Base-by-base conservation (phyloP, 1,140 invertebrate genomes). In the Pogonomyrmex barbatus region DNA sequence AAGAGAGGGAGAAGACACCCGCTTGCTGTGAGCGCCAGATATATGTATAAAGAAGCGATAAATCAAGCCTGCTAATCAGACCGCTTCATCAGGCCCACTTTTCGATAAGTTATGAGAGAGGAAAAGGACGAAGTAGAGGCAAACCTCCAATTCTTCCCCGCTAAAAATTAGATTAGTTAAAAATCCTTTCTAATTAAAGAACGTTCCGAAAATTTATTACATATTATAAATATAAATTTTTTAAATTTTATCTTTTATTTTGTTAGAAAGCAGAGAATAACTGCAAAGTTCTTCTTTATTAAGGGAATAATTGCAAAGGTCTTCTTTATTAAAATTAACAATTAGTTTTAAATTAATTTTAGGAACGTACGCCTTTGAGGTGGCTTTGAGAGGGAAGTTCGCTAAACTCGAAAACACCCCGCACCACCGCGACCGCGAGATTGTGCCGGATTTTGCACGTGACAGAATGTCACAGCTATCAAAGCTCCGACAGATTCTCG, bases 21-120 rank as follows among this genome's bases (percentile, higher is more conserved):
- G 67, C 24, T 24, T 60, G 82, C 82, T 63, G 62, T n/a, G 77
- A 71, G 77, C 65, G 45, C 17, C 33, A 84, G 47, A 85, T 84
- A 75, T 77, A 87, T 63, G 68, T 79, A 87, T 52, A 62, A 54
- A 73, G 62, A 70, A 75, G 52, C 78, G 87, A 93, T 93, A 93
- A 93, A 93, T 93, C 92, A 93, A 89, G 84, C 36, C 54, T 77
- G 79, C 90, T 92, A 92, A 93, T 93, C 91, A 92, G 90, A 90
- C 87, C 83, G 90, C 89, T 92, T 92, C 92, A 91, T 92, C 92
- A 89, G 73, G 65, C 85, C 89, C 88, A 90, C 88, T 89, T 92
- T 91, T 92, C 77, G 85, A 89, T 91, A 92, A 92, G 84, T 92
- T 92, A 92, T 89, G 86, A 86, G 65, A 39, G 17, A 62, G 56